Percentiles rank a stretch among this genome's conserved stretches.
Evolutionary conservation across 2,888 invertebrate species (phyloP).

Genomic region (Alviniconcha strummeri): DNA sequence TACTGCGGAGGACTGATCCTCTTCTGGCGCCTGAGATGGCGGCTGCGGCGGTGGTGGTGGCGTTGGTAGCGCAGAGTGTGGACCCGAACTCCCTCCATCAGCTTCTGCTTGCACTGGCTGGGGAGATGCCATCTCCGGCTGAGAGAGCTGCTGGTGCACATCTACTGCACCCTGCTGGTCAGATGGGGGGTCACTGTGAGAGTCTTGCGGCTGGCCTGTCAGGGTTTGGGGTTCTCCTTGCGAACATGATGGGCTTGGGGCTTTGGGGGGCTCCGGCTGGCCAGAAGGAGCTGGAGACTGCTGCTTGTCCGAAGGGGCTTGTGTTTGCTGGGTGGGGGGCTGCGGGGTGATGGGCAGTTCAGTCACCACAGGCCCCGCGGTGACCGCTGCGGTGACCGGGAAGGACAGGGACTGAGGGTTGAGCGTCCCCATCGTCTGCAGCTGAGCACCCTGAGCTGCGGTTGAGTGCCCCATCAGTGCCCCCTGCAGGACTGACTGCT

Average conservation of each 20-base stretch:
- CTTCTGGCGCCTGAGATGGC: background rate
- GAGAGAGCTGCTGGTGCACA: no score
- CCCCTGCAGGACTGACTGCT: constrained; percentile 43
- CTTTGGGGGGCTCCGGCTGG: background rate
- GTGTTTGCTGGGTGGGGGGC: background rate
- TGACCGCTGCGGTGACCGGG: constrained; percentile 26
- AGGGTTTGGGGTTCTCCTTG: background rate
- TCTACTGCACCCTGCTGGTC: constrained; percentile 2
- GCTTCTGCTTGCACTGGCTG: background rate
- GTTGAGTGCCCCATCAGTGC: constrained; percentile 39
- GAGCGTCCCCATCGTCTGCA: constrained; percentile 7
- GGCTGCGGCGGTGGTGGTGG: background rate
- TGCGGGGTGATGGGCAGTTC: constrained; percentile 15
- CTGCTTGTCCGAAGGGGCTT: background rate
- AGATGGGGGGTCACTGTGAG: background rate
- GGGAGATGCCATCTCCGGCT: no score
- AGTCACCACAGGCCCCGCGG: constrained; percentile 26
- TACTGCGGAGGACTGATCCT: background rate
- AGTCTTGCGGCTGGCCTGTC: background rate
- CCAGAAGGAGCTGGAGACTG: background rate
- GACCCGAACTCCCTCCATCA: background rate
- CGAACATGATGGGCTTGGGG: background rate
- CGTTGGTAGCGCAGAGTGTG: no score
- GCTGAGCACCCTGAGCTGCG: constrained; percentile 23
- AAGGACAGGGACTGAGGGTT: constrained; percentile 24